Evolutionary conservation across 2,113 vertebrate genomes (phyloP).

Genomic region (Indicator indicator): DNA sequence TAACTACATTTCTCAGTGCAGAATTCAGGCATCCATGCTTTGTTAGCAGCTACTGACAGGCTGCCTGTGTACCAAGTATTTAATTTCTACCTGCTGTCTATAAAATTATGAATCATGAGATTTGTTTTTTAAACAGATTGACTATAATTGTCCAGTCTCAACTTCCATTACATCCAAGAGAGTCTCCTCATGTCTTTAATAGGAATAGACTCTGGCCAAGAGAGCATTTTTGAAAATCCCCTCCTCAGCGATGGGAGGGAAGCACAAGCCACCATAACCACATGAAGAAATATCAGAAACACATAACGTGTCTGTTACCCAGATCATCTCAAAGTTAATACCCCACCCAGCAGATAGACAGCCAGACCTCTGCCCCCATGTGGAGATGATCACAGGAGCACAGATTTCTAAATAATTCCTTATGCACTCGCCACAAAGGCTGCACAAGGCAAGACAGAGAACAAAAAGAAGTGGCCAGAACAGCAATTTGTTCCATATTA

Average conservation of each 20-base stretch:
- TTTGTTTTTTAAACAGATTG: background rate
- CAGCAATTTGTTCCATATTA: background rate
- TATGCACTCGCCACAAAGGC: background rate
- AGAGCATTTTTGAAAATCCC: background rate
- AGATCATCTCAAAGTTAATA: background rate
- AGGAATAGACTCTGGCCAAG: background rate
- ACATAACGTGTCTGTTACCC: background rate
- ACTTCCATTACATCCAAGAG: background rate
- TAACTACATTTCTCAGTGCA: background rate
- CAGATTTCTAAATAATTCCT: conserved; percentile 10
- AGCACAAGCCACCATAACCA: background rate
- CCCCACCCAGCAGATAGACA: background rate
- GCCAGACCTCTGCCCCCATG: background rate
- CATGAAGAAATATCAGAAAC: conserved; percentile 12
- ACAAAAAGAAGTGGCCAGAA: background rate
- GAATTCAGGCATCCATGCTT: background rate
- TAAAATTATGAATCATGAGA: background rate
- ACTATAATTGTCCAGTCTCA: background rate
- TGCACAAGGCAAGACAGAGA: background rate
- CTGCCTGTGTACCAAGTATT: background rate
- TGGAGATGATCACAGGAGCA: background rate
- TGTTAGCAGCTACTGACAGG: background rate
- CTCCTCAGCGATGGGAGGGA: background rate
- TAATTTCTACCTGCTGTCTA: background rate
- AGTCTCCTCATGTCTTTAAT: background rate